Base-by-base conservation (phyloP, 2,113 vertebrate genomes). In the Acanthisitta chloris region DNA sequence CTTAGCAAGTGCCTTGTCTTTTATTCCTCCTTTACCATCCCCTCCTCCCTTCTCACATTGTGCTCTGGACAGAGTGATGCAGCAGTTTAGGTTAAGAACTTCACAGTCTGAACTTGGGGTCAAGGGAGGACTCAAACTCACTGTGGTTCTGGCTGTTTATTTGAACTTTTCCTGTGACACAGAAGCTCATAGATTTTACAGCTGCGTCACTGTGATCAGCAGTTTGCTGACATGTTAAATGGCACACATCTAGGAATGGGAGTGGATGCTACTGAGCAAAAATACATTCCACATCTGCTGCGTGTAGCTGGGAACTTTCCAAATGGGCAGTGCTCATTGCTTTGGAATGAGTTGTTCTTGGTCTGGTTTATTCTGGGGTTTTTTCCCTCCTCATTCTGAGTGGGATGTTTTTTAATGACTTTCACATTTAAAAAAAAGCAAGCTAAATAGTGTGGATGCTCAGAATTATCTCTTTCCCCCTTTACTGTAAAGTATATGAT, bases 271-370 rank as follows among this genome's bases (percentile, higher is more conserved):
- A 57, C 89, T 76, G 84, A 84, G 85, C 62, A 94, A 54, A 92
- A 96, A 88, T 85, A 81, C 84, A 91, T 96, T 96, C 95, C 94
- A 87, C 34, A 54, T 90, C 66, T 89, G 23, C 86, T 92, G 81
- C 45, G 71, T 95, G 66, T 72, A 65, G 66, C 90, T 95, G 87
- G 74, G 80, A 46, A 9, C 8, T 9, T 70, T 96, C 93, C 90
- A 86, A 36, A 34, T 36, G 58, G 62, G 69, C 84, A 70, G 49
- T 36, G 69, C 81, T 58, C 82, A 62, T 86, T 90, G 62, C 87
- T 94, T 87, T 87, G 81, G 70, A 70, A 80, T 95, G 84, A 76
- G 73, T 91, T 0, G 14, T 76, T 73, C 82, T 89, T 2, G 0
- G 42, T 70, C 62, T 82, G 49, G 11, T 88, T 90, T 76, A 62